phyloP scores from a whole-genome alignment of 2,113 vertebrate genomes.

The Phylloscopus trochiloides region DNA sequence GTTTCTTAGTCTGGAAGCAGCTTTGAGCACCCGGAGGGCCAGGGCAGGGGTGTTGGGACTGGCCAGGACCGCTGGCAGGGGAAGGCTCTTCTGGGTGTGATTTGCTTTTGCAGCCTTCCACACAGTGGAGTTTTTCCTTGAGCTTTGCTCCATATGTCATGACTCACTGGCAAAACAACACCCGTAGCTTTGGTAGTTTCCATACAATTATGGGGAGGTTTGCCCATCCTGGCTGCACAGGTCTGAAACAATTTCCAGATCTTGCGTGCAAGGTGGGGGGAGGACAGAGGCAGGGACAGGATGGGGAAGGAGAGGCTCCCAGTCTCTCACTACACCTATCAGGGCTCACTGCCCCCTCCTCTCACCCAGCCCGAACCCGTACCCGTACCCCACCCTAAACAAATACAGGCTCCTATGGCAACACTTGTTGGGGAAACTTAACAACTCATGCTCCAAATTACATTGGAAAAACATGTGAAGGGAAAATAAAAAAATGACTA shows the following conservation, averaged over 20 bases:
- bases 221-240: constrained; percentile 6
- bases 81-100: not conserved
- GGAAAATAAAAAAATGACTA: constrained; percentile 67
- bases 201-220: constrained; percentile 35
- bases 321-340: constrained; percentile 59
- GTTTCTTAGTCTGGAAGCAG: rapidly evolving
- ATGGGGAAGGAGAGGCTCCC: not conserved
- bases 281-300: constrained; percentile 14
- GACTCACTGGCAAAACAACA: constrained; percentile 58
- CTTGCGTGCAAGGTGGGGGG: constrained; percentile 1
- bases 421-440: constrained; percentile 66
- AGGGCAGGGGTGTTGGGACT: not conserved
- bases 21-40: rapidly evolving
- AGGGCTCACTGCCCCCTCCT: constrained; percentile 63
- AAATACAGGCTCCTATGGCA: constrained; percentile 75
- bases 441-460: constrained; percentile 60
- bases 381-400: constrained; percentile 72
- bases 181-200: constrained; percentile 32
- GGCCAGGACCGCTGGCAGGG: not conserved
- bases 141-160: constrained; percentile 40
- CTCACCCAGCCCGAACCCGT: not conserved
- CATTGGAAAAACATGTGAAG: constrained; percentile 61
- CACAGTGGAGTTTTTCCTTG: constrained; percentile 20
- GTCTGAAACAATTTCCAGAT: constrained; percentile 56
- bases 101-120: constrained; percentile 30